A percentile compares a stretch with the other conserved stretches of the same genome.
Conservation (phyloP, 2,888 invertebrate species). For the Bhutanitis thaidina region DNA sequence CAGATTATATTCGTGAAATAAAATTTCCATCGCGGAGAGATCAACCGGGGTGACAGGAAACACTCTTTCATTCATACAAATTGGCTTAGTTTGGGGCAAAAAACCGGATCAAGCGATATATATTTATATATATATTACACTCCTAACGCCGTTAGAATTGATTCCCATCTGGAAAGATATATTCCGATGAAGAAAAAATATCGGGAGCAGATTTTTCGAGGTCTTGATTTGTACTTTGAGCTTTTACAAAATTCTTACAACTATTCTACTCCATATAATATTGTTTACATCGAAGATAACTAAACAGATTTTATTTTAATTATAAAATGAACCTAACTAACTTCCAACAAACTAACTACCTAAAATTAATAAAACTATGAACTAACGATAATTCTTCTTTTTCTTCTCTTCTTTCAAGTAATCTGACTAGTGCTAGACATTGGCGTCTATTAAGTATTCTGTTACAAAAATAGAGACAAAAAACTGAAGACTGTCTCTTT, state of each 20-base stretch:
- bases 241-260: neutral
- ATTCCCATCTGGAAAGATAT: conserved; percentile 2
- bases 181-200: conserved; percentile 2
- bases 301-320: too few species aligned
- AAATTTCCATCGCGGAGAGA: conserved; percentile 20
- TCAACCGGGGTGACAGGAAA: conserved; percentile 20
- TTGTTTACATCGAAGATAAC: too few species aligned
- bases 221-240: neutral
- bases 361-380: too few species aligned
- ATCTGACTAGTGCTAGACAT: too few species aligned
- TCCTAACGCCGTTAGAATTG: conserved; percentile 17
- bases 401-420: too few species aligned
- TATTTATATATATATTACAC: conserved; percentile 8
- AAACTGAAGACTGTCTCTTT: too few species aligned
- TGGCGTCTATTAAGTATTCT: too few species aligned
- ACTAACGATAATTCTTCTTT: too few species aligned
- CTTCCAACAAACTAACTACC: too few species aligned
- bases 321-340: too few species aligned
- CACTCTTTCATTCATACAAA: conserved; percentile 21
- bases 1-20: conserved; percentile 21
- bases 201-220: neutral
- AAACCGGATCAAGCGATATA: conserved; percentile 11
- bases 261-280: too few species aligned
- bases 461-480: too few species aligned
- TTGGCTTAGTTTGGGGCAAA: conserved; percentile 21